Base-by-base conservation (phyloP, 1,140 invertebrate species). In the Notospermus geniculatus region DNA sequence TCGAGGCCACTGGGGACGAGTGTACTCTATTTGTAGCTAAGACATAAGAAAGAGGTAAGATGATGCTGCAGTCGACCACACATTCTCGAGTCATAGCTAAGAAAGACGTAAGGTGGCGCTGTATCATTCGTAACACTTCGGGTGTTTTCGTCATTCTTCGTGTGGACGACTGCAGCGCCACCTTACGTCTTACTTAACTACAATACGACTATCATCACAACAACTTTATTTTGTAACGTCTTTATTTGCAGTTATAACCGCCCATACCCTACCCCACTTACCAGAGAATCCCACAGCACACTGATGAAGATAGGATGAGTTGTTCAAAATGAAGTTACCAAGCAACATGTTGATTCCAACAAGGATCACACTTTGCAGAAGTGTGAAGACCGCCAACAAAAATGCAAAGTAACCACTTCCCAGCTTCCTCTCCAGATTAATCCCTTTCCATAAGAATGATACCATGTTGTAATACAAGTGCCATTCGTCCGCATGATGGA, bases 391-490 rank as follows among this genome's bases (percentile, higher is more conserved):
- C 23, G 67, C 65, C 15, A 89, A 58, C 1, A 89, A 73, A 50
- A 84, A 72, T 0, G 74, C 74, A 79, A 88, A 89, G 72, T 87
- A 87, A 0, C 67, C 29, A 57, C 82, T 84, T 19, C 85, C 85
- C 68, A 86, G 86, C 64, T 80, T 79, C 5, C 76, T 78, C 71
- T 90, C 88, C 1, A 83, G 62, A 27, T 59, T 62, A 13, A 76
- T 76, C 9, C 88, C 88, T 80, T 90, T 90, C 25, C 86, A 75
- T 9, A 89, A 74, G 41, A 89, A 85, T 1, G 88, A 89, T 17
- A 85, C 74, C 88, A 90, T 90, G 69, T 90, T 90, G 71, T 88
- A 89, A 71, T 89, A 90, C 0, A 90, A 80, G 79, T 90, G 88
- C 84, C 88, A 86, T 66, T 89, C 88, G 54, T 88, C 85, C 1